These are phyloP conservation scores for Aphodius granarius DNA, from an alignment of 2,888 invertebrate genomes.

Conservation along the genomic window DNA sequence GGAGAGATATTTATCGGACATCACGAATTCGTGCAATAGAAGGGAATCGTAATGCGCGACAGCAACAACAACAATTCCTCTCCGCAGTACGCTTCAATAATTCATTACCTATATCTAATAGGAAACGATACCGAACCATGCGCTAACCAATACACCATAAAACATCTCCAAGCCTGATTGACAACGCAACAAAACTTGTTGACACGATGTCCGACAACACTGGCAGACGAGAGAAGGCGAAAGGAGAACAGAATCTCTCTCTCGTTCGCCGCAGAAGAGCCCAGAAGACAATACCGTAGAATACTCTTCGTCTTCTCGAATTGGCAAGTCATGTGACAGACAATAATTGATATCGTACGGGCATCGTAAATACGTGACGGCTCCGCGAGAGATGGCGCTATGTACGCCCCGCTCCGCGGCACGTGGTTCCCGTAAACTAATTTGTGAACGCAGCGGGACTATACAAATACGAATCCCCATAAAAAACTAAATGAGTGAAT, in stretches of 20 bases:
- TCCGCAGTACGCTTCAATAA: neutral
- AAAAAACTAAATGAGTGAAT: slow-evolving; percentile 62
- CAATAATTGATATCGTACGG: slow-evolving; percentile 49
- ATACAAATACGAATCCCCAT: slow-evolving; percentile 59
- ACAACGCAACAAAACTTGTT: slow-evolving; percentile 25
- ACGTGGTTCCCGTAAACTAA: slow-evolving; percentile 60
- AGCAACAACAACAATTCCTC: neutral
- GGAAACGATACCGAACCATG: neutral
- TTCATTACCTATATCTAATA: neutral
- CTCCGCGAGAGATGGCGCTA: neutral
- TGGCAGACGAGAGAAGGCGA: slow-evolving; percentile 34
- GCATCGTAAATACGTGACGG: slow-evolving; percentile 33
- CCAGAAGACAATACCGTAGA: slow-evolving; percentile 15
- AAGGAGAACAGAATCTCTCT: slow-evolving; percentile 24
- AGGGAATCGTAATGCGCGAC: neutral
- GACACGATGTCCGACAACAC: slow-evolving; percentile 39
- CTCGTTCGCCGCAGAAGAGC: neutral
- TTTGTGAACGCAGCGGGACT: slow-evolving; percentile 66
- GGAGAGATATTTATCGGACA: neutral
- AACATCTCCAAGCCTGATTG: slow-evolving; percentile 7
- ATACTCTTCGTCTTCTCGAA: slow-evolving; percentile 21
- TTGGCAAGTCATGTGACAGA: slow-evolving; percentile 45
- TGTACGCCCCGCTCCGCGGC: slow-evolving; percentile 31
- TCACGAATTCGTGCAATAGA: slow-evolving; percentile 11
- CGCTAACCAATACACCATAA: slow-evolving; percentile 5